Base-by-base conservation (phyloP, 2,113 vertebrate species). In the Oenanthe melanoleuca region DNA sequence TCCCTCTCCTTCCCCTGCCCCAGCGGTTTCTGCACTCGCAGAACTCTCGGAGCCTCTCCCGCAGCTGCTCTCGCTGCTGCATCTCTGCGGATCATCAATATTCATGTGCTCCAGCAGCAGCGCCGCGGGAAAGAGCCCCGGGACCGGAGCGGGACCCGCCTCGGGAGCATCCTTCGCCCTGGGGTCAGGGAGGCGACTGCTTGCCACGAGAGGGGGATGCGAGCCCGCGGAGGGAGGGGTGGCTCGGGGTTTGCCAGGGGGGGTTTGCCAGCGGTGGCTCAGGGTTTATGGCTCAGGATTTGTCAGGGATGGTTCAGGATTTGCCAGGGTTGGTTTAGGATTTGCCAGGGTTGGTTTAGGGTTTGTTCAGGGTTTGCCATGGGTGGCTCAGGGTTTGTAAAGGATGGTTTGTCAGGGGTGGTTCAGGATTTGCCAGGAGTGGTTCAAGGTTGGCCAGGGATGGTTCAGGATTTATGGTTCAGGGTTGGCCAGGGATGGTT, bases 201-300 rank as follows among this genome's bases (percentile, higher is more conserved):
- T 91, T 92, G 91, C 95, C 92, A 81, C 82, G 83, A 94, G 88
- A 88, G 72, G 95, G 96, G 93, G 80, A 63, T 78, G n/a, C 31
- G 94, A 91, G 92, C 82, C 82, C 57, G 37, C 29, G 5, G 47
- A 25, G 64, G 5, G 47, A 25, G 64, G 49, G 42, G 17, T 44
- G 17, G 42, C 4, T 44, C 17, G 4, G 17, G 42, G 42, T 44
- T 44, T 44, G 44, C 44, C 18, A 19, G 4, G 19, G 44, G 9
- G 19, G 44, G 17, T 44, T 44, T 44, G 44, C 44, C 44, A 44
- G 44, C 17, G 8, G 8, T 44, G 44, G 44, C 5, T 44, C 44
- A 4, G 19, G 19, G 9, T 45, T 45, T 45, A 42, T 42, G 42
- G 44, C 5, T 44, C 44, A 4, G 42, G 42, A 7, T 44, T 44